A percentile compares a stretch with the other conserved stretches of the same genome.
These are phyloP conservation scores for Charina bottae DNA, from an alignment of 2,113 vertebrate species.

Conservation along the genomic window DNA sequence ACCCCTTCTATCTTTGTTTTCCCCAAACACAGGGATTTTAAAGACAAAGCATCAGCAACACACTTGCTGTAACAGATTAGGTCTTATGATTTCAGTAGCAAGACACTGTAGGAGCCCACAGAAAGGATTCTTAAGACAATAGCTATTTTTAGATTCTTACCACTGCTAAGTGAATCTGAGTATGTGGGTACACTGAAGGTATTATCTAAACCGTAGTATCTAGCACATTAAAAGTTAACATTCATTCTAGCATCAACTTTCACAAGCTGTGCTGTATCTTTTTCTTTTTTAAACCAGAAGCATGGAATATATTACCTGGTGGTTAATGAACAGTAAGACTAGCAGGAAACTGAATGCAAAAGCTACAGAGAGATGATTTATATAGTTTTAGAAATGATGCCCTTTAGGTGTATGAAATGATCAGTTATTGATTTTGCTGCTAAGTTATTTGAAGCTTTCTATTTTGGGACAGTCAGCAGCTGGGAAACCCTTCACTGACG, in stretches of 20 bases:
- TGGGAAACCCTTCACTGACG: not conserved
- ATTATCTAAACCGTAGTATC: not conserved
- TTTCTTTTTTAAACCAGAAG: not conserved
- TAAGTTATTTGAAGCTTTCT: not conserved
- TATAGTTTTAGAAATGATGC: not conserved
- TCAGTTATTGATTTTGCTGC: not conserved
- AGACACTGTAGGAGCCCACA: not conserved
- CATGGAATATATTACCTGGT: not conserved
- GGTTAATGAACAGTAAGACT: not conserved
- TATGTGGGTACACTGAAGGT: not conserved
- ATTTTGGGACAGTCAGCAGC: not conserved
- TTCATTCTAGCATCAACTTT: not conserved
- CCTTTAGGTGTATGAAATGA: slow-evolving; percentile 4
- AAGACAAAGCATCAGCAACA: not conserved
- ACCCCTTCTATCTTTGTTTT: not conserved
- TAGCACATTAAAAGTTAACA: not conserved
- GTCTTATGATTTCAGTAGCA: not conserved
- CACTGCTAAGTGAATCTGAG: not conserved
- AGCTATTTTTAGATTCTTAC: not conserved
- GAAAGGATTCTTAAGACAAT: not conserved
- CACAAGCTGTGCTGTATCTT: not conserved
- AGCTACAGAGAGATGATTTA: not conserved
- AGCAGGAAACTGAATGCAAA: not conserved
- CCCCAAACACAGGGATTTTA: not conserved
- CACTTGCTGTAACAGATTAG: too few species aligned